These are phyloP conservation scores for Spilarctia lutea DNA, from an alignment of 2,888 invertebrate species.

Conservation along the genomic window DNA sequence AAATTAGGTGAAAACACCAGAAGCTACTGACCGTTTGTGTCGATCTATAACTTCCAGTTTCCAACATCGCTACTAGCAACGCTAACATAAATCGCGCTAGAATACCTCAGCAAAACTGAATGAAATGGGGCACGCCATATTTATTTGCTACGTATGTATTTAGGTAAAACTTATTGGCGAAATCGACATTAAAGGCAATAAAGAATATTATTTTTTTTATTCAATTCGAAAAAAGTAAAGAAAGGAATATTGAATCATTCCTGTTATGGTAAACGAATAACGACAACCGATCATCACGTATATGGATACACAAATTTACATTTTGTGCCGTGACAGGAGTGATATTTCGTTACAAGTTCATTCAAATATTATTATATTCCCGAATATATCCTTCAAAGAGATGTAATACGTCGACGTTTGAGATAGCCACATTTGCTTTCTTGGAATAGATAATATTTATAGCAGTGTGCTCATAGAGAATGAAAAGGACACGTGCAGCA, in stretches of 20 bases:
- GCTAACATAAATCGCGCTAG: no score
- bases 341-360: neutral
- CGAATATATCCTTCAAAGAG: slow-evolving; percentile 32
- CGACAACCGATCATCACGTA: neutral
- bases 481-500: neutral
- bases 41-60: no score
- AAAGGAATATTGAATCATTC: neutral
- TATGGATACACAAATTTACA: neutral
- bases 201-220: no score
- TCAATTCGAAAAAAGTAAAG: neutral
- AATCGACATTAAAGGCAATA: no score
- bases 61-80: no score
- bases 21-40: no score
- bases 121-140: no score
- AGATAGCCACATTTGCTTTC: slow-evolving; percentile 40
- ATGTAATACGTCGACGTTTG: slow-evolving; percentile 33
- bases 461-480: slow-evolving; percentile 21
- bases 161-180: no score
- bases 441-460: slow-evolving; percentile 36
- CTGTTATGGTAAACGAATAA: neutral
- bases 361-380: slow-evolving; percentile 25
- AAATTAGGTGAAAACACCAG: no score
- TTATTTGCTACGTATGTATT: no score
- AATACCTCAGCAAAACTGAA: no score
- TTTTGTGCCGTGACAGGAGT: neutral